phyloP scores from a whole-genome alignment of 1,140 invertebrate species.

The Acyrthosiphon pisum region DNA sequence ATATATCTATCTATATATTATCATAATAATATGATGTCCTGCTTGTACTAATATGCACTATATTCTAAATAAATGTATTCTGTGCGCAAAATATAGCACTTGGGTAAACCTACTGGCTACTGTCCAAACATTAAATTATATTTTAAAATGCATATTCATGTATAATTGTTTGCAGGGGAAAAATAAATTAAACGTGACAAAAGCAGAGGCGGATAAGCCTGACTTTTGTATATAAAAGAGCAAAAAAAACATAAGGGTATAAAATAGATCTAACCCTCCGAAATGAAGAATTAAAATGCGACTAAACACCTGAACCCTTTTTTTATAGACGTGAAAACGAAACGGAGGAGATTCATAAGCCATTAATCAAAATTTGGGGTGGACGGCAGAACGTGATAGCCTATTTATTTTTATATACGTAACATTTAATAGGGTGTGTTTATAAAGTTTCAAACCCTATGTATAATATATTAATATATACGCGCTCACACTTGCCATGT shows the following conservation, averaged over 20 bases:
- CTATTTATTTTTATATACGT: slow-evolving; percentile 37
- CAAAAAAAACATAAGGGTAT: neutral
- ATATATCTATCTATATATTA: neutral
- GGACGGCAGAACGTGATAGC: slow-evolving; percentile 8
- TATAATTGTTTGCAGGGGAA: neutral
- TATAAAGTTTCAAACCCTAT: slow-evolving; percentile 31
- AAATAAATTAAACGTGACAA: slow-evolving; percentile 51
- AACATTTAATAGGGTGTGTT: slow-evolving; percentile 45
- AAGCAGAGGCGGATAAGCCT: slow-evolving; percentile 1
- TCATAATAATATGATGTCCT: neutral
- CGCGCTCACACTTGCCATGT: neutral
- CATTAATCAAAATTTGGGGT: slow-evolving; percentile 46
- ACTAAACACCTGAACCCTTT: slow-evolving; percentile 54
- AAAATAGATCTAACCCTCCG: slow-evolving; percentile 27
- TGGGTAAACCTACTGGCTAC: slow-evolving; percentile 40
- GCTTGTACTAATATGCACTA: neutral
- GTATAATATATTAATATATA: slow-evolving; percentile 30
- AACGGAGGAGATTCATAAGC: slow-evolving; percentile 33
- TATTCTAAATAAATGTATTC: neutral
- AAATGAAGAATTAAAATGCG: slow-evolving; percentile 48
- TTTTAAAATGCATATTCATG: slow-evolving; percentile 20
- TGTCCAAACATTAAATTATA: slow-evolving; percentile 44
- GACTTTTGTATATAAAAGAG: slow-evolving; percentile 42
- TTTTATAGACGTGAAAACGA: neutral
- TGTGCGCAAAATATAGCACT: slow-evolving; percentile 29